Base-by-base conservation (phyloP, 2,797 vertebrate genomes). In the Pogoniulus pusillus region DNA sequence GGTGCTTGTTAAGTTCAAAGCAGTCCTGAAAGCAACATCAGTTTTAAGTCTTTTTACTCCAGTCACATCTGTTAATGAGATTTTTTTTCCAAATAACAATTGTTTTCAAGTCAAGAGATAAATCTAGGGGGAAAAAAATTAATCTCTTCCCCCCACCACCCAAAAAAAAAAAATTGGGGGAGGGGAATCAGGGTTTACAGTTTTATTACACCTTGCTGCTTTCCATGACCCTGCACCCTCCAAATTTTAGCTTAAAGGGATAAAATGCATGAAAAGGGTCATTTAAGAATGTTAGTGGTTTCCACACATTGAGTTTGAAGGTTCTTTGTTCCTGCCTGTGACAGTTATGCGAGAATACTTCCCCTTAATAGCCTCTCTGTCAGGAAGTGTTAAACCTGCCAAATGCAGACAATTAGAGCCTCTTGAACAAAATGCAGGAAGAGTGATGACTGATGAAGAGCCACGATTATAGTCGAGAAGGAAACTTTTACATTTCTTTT, bases 311-410 rank as follows among this genome's bases (percentile, higher is more conserved):
- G 97, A 97, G 96, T 96, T 97, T 94, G 97, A 97, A 97, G 96
- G 97, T 94, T 96, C 97, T 98, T 98, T 98, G 98, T 98, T 98
- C 97, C 94, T 97, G 96, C 94, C 96, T 69, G 96, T 98, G 98
- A 98, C 98, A 98, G 98, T 98, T 98, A 98, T 98, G 97, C 97
- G 98, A 98, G 98, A 98, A 98, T 98, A 98, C 98, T 98, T 97
- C 95, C 97, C 97, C 95, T 98, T 98, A 98, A 98, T 97, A 98
- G 98, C 97, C 98, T 98, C 98, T 98, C 98, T 97, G 98, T 98
- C 98, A 98, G 98, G 98, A 98, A 98, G 98, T 98, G 98, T 98
- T 98, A 98, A 98, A 98, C 97, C 98, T 98, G 98, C 98, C 98
- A 98, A 99, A 98, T 97, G 97, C 95, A 89, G 97, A 99, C 98